A percentile compares a stretch with the other conserved stretches of the same genome.
Evolutionary conservation across 1,140 invertebrate species (phyloP).

Genomic region (Lordiphosa clarofinis): DNA sequence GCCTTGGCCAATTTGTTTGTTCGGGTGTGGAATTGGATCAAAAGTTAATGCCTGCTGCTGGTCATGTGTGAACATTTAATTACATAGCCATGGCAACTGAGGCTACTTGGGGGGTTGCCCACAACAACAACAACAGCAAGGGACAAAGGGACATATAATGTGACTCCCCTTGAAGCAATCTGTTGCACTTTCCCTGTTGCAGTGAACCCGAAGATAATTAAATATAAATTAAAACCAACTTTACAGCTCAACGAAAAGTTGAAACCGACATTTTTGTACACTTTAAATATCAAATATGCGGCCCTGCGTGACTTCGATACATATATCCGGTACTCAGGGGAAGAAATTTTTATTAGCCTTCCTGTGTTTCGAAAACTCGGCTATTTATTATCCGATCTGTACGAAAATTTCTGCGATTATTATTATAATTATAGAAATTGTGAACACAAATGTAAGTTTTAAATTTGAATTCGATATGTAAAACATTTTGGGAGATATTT

Average conservation of each 20-base stretch:
- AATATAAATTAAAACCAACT: conserved; percentile 54
- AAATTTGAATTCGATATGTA: no score
- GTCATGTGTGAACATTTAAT: conserved; percentile 29
- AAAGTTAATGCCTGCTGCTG: conserved; percentile 37
- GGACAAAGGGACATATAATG: conserved; percentile 43
- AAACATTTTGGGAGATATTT: no score
- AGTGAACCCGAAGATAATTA: conserved; percentile 56
- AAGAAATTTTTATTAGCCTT: no score
- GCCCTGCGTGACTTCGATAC: no score
- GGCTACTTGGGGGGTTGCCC: conserved; percentile 4
- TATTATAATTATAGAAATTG: no score
- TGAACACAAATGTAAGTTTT: no score
- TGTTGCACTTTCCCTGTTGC: conserved; percentile 35
- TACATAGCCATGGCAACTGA: conserved; percentile 30
- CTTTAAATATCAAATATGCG: no score
- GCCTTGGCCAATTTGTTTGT: conserved; percentile 28
- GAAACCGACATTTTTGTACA: neutral
- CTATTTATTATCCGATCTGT: no score
- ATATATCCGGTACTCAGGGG: no score
- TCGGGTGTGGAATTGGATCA: conserved; percentile 20
- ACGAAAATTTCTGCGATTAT: no score
- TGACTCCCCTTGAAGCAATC: conserved; percentile 37
- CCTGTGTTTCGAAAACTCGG: no score
- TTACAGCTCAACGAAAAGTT: conserved; percentile 18
- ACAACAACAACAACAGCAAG: conserved; percentile 22